Evolutionary conservation across 2,888 invertebrate species (phyloP).

Genomic region (Apamea sordens): DNA sequence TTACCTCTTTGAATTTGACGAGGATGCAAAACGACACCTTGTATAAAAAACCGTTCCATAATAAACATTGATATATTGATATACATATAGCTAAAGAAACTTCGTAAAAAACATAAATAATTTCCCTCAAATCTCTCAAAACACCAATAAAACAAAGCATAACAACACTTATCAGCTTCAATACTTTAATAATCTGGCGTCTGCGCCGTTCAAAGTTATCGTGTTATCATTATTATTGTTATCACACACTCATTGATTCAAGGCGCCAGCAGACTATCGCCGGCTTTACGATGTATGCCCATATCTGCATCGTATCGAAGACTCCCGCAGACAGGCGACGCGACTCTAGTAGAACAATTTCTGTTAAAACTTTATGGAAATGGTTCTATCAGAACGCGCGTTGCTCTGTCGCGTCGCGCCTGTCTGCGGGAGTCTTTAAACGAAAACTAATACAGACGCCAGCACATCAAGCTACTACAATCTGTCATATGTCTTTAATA

Average conservation of each 20-base stretch:
- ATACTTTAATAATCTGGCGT: slow-evolving; percentile 62
- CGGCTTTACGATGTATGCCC: slow-evolving; percentile 48
- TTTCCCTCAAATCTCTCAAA: background rate
- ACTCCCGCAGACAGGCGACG: background rate
- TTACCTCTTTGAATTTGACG: too few species aligned
- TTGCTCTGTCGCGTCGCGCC: background rate
- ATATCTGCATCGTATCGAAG: slow-evolving; percentile 49
- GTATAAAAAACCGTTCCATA: background rate
- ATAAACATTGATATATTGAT: background rate
- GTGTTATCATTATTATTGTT: slow-evolving; percentile 68
- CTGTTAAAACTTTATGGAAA: background rate
- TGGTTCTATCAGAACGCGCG: background rate
- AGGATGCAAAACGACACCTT: too few species aligned
- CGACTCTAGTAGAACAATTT: background rate
- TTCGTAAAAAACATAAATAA: background rate
- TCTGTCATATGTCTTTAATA: too few species aligned
- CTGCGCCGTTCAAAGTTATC: slow-evolving; percentile 68
- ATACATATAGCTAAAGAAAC: background rate
- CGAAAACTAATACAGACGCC: slow-evolving; percentile 5
- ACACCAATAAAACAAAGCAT: slow-evolving; percentile 34
- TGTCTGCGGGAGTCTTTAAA: background rate
- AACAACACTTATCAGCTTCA: slow-evolving; percentile 53
- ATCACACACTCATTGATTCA: slow-evolving; percentile 71
- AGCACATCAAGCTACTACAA: too few species aligned
- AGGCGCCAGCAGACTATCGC: slow-evolving; percentile 71